Conservation (phyloP, 2,888 invertebrate species). For the Epicampocera succincta region DNA sequence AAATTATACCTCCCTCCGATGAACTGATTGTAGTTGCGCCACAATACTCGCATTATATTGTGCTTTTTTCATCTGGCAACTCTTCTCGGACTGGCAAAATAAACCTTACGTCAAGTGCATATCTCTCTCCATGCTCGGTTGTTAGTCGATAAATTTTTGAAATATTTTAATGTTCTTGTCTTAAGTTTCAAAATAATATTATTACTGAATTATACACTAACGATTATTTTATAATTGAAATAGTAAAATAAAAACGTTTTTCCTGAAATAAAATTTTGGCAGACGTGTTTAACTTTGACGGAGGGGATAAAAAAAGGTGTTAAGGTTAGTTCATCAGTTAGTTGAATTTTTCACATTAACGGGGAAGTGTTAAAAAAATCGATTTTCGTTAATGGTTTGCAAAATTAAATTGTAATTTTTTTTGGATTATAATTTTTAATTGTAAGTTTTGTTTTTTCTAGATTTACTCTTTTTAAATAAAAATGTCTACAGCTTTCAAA, state of each 20-base stretch:
- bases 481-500: slow-evolving; percentile 73
- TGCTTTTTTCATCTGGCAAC: too few relatives aligned
- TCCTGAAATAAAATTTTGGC: slow-evolving; percentile 11
- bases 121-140: too few relatives aligned
- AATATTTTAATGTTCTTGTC: too few relatives aligned
- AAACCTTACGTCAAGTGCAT: too few relatives aligned
- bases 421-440: background rate
- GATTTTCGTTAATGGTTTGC: slow-evolving; percentile 32
- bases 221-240: too few relatives aligned
- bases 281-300: background rate
- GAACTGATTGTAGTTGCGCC: too few relatives aligned
- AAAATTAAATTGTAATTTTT: background rate
- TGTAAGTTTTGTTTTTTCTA: background rate
- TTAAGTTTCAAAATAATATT: too few relatives aligned
- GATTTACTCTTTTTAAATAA: slow-evolving; percentile 10
- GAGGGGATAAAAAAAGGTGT: slow-evolving; percentile 16
- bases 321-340: slow-evolving; percentile 7
- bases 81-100: too few relatives aligned
- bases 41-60: too few relatives aligned
- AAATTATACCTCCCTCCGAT: too few relatives aligned
- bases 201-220: too few relatives aligned
- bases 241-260: background rate
- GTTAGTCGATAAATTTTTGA: too few relatives aligned
- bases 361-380: slow-evolving; percentile 48
- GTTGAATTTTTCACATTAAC: slow-evolving; percentile 6